Percentiles rank a stretch among this genome's conserved stretches.
These are phyloP conservation scores for Dynastes grantii DNA, from an alignment of 2,888 invertebrate species.

Conservation along the genomic window DNA sequence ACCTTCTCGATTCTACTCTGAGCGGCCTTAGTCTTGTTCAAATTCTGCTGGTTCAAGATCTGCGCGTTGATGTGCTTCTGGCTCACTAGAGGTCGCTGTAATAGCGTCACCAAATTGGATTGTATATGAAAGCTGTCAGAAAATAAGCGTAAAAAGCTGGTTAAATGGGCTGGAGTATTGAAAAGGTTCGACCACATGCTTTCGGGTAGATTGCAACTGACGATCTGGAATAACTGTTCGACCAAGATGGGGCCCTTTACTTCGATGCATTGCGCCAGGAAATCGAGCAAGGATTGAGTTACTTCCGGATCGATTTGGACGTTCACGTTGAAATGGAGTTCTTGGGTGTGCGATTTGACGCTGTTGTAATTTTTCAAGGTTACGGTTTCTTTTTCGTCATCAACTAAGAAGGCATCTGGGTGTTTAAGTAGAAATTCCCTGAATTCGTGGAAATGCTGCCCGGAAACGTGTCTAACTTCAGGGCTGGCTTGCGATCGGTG, in stretches of 20 bases:
- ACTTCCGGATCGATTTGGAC: constrained; percentile 87
- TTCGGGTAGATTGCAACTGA: constrained; percentile 75
- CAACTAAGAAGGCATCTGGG: constrained; percentile 88
- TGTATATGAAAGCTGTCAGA: constrained; percentile 96
- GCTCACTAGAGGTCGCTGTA: constrained; percentile 83
- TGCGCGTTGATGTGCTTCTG: constrained; percentile 66
- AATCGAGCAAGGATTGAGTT: constrained; percentile 87
- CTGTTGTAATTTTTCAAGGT: constrained; percentile 76
- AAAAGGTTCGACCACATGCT: constrained; percentile 86
- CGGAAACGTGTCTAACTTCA: constrained; percentile 96
- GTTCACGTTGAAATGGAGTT: constrained; percentile 81
- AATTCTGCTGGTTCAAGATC: constrained; percentile 55
- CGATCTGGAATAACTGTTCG: constrained; percentile 89
- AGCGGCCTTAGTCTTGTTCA: constrained; percentile 23
- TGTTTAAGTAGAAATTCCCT: constrained; percentile 88
- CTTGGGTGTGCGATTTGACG: constrained; percentile 74
- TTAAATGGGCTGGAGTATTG: constrained; percentile 91
- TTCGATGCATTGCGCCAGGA: constrained; percentile 87
- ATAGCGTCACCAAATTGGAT: constrained; percentile 89
- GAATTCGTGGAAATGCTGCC: constrained; percentile 95
- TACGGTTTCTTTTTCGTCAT: constrained; percentile 86
- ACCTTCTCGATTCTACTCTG: constrained; percentile 53
- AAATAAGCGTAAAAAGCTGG: constrained; percentile 92
- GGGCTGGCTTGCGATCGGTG: constrained; percentile 97
- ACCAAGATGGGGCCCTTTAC: constrained; percentile 84